Evolutionary conservation across 2,888 invertebrate species (phyloP).

Genomic region (Conistra vaccinii): DNA sequence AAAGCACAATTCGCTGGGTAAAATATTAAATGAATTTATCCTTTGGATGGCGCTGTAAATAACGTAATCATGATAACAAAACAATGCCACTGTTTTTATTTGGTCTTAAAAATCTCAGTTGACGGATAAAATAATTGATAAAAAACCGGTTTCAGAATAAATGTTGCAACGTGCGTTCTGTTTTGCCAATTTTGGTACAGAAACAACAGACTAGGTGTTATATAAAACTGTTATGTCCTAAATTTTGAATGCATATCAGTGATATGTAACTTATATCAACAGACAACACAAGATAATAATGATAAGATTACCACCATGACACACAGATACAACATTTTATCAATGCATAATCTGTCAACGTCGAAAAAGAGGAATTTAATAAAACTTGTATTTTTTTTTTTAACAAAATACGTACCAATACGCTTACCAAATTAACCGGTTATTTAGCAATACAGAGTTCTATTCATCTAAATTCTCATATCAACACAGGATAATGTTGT

Average conservation of each 20-base stretch:
- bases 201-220: constrained; percentile 13
- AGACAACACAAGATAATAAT: constrained; percentile 21
- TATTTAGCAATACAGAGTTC: not conserved
- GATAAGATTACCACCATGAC: constrained; percentile 58
- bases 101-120: not conserved
- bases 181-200: constrained; percentile 14
- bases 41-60: constrained; percentile 2
- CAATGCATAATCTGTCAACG: constrained; percentile 51
- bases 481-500: constrained; percentile 23
- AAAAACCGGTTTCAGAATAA: constrained; percentile 8
- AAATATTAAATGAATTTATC: constrained; percentile 18
- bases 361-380: constrained; percentile 24
- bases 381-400: not conserved
- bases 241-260: constrained; percentile 38
- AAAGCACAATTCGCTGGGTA: not conserved
- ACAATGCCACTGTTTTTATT: constrained; percentile 9
- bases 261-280: constrained; percentile 33
- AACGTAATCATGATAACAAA: not conserved
- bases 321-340: constrained; percentile 39
- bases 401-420: not conserved
- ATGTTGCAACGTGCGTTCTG: not conserved
- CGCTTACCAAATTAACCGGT: too few relatives aligned
- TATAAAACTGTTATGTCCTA: constrained; percentile 25
- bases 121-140: constrained; percentile 2
- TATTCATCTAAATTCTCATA: not conserved